Percentiles rank a stretch among this genome's conserved stretches.
Evolutionary conservation across 1,140 invertebrate species (phyloP).

Genomic region (Phymorhynchus buccinoides): DNA sequence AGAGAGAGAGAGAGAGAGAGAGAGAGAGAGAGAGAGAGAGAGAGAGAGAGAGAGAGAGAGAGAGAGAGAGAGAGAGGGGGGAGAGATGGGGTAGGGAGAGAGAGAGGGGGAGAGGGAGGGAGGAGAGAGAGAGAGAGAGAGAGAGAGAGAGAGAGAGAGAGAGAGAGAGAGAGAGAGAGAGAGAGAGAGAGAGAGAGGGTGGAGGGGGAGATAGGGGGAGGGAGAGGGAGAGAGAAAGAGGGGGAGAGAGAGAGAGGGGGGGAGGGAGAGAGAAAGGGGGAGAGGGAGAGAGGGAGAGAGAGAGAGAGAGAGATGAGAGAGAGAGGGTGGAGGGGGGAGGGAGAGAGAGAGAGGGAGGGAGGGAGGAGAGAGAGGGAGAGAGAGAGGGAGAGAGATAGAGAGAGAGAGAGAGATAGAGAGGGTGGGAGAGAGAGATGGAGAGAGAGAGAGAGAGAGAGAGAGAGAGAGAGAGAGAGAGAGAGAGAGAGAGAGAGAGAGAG

Average conservation of each 20-base stretch:
- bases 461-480: conserved; percentile 9
- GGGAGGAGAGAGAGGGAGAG: neutral
- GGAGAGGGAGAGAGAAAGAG: conserved; percentile 25
- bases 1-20: neutral
- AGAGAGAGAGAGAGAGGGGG: no score
- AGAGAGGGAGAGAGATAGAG: no score
- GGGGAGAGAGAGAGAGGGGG: neutral
- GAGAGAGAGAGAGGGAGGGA: no score
- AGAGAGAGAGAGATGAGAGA: neutral
- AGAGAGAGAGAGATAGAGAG: no score
- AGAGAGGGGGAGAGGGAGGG: neutral
- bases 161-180: neutral
- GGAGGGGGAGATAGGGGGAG: no score
- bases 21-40: neutral
- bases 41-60: neutral
- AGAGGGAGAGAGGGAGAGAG: neutral
- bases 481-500: neutral
- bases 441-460: conserved; percentile 23
- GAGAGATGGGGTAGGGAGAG: neutral
- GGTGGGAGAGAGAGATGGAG: no score
- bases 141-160: neutral
- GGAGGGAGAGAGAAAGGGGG: conserved; percentile 9
- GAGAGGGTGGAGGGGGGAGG: neutral
- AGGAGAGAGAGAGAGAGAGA: neutral
- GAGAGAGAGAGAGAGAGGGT: conserved; percentile 11